Conservation (phyloP, 2,888 invertebrate genomes). For the Fabriciana adippe region DNA sequence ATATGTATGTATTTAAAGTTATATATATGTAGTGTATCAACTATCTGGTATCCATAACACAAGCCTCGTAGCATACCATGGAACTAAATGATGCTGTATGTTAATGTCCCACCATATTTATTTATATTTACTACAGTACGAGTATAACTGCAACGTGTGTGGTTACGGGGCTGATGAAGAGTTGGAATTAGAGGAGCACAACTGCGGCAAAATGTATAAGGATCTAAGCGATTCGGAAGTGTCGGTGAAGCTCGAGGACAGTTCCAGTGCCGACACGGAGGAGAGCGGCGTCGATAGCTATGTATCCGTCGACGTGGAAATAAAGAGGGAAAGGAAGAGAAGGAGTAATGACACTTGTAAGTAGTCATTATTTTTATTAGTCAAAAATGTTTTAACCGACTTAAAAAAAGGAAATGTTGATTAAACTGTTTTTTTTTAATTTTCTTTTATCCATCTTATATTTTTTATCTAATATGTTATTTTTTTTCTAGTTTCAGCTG, state of each 20-base stretch:
- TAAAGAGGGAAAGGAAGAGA: constrained; percentile 38
- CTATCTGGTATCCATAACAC: too few relatives aligned
- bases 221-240: constrained; percentile 51
- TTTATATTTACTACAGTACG: constrained; percentile 36
- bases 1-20: too few relatives aligned
- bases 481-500: constrained; percentile 31
- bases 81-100: too few relatives aligned
- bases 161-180: constrained; percentile 45
- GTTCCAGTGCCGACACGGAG: constrained; percentile 45
- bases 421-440: background rate
- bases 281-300: constrained; percentile 50
- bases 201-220: constrained; percentile 29
- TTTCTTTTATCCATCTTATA: too few relatives aligned
- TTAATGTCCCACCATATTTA: too few relatives aligned
- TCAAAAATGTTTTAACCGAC: background rate
- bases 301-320: constrained; percentile 54
- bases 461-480: background rate
- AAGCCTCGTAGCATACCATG: too few relatives aligned
- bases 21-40: too few relatives aligned
- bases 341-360: constrained; percentile 30
- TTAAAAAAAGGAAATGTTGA: too few relatives aligned
- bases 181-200: constrained; percentile 44
- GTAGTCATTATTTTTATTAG: background rate
- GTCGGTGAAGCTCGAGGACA: constrained; percentile 48
- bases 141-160: constrained; percentile 44